phyloP scores from a whole-genome alignment of 2,888 invertebrate genomes.

The Sinotaia quadrata region DNA sequence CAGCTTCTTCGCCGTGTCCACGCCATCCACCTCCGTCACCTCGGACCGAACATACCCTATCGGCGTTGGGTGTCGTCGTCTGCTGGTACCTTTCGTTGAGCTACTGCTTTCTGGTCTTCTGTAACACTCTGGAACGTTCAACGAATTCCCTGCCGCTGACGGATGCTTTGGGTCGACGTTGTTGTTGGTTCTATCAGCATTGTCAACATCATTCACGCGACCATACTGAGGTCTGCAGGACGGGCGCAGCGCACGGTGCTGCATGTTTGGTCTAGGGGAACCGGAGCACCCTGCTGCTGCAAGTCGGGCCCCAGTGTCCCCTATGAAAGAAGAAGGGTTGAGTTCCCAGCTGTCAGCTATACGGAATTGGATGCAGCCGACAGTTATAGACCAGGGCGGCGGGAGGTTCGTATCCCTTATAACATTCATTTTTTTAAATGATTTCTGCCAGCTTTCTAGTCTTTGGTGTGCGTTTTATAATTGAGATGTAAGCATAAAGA shows the following conservation, averaged over 20 bases:
- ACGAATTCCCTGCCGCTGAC: background rate
- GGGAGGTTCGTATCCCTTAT: slow-evolving; percentile 22
- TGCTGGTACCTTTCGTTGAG: background rate
- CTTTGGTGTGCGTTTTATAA: too few species aligned
- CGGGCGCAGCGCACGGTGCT: slow-evolving; percentile 2
- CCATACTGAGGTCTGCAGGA: background rate
- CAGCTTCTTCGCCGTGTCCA: too few species aligned
- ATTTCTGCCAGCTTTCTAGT: background rate
- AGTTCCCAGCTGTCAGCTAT: slow-evolving; percentile 58
- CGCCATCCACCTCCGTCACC: slow-evolving; percentile 9
- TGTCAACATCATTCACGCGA: slow-evolving; percentile 18
- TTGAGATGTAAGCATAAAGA: too few species aligned
- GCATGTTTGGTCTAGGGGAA: slow-evolving; percentile 29
- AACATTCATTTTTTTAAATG: too few species aligned
- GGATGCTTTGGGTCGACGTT: background rate
- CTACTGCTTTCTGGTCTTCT: too few species aligned
- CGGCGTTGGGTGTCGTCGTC: background rate
- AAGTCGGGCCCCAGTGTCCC: slow-evolving; percentile 31
- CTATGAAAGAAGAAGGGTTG: slow-evolving; percentile 65
- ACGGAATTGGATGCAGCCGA: slow-evolving; percentile 72
- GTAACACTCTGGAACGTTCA: background rate
- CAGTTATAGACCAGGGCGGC: slow-evolving; percentile 62
- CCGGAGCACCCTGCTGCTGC: slow-evolving; percentile 23
- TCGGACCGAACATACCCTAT: background rate
- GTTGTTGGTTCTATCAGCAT: background rate